Evolutionary conservation across 2,888 invertebrate species (phyloP), one percentile per base, ranked within the genome.

Genomic region (Crematogaster levior): DNA sequence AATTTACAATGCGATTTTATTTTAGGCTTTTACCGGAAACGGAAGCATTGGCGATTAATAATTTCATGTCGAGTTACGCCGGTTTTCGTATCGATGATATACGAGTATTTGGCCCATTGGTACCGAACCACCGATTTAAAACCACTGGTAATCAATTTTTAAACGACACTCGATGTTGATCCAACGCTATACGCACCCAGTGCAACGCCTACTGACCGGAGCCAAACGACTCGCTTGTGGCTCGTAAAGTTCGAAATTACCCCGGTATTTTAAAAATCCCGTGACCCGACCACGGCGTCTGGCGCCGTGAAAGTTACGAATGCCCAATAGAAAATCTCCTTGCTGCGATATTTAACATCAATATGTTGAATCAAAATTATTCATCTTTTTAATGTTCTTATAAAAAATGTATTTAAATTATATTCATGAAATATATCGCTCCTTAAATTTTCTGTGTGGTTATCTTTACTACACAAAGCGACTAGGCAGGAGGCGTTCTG

Each of bases 391-490:
- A 56, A 56, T 27, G n/a, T 56, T 24, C 37, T n/a, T 18, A 18
- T 27, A 40, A 27, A 18, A 70, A 53, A 53, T 10, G 24, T 56
- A 24, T 5, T 40, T 10, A 5, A 37, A 10, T 10, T 40, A 56
- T 18, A 30, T 27, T 30, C n/a, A 70, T 61, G 86, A 85, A 73
- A 60, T 68, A 43, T n/a, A n/a, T n/a, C n/a, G 30, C 48, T 70
- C 58, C 9, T 75, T 89, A 89, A 86, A 89, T 89, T 83, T 83
- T 65, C 9, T 18, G 27, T 9, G 3, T 30, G 1, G 18, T n/a
- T 51, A 53, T 79, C 68, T 85, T 81, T 74, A 65, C 61, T 80
- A 74, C 81, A 73, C 60, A 34, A 80, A 80, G 87, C 87, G 89
- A 91, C 91, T n/a, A n/a, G n/a, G n/a, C n/a, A n/a, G n/a, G n/a